Base-by-base conservation (phyloP, 2,888 invertebrate genomes). In the Mythimna albipuncta region DNA sequence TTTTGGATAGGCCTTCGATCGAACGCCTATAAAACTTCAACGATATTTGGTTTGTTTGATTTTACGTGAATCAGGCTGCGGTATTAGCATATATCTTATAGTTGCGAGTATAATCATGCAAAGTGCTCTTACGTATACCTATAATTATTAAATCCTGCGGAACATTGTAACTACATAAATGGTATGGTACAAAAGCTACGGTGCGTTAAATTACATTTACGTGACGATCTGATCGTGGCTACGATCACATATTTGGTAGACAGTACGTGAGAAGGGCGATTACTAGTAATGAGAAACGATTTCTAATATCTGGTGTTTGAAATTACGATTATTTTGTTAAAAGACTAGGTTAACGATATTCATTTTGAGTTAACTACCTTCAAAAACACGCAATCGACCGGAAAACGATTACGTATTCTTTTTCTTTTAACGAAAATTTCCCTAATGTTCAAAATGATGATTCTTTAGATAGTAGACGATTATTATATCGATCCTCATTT, bases 81-180 rank as follows among this genome's bases (percentile, higher is more conserved):
- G 63, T 47, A 86, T 85, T 81, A 85, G 77, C 85, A 84, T 85
- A 80, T 81, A 80, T 64, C 59, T 70, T 62, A 72, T 62, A 77
- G 83, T 78, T 76, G 58, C 68, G 58, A 26, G 76, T 70, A 82
- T 84, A 85, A 81, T 86, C 80, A 87, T 82, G 77, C 75, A 82
- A 86, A 86, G 84, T 85, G 87, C 82, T 86, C 65, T 82, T 84
- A 82, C 65, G 79, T 82, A 77, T 79, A 47, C 6, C 6, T 47
- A 85, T 79, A 85, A 82, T 86, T 78, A 83, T 85, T 85, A 83
- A 86, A 86, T 85, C 83, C 77, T 75, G 69, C 71, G 76, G 77
- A 77, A 86, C 83, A 79, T 66, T 57, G 67, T 66, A 69, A 72
- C 68, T 67, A 82, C 75, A 57, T 79, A 72, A 65, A 82, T 70